Percentiles rank a stretch among this genome's conserved stretches.
These are phyloP conservation scores for Polypedilum pembai DNA, from an alignment of 1,140 invertebrate species.

Conservation along the genomic window DNA sequence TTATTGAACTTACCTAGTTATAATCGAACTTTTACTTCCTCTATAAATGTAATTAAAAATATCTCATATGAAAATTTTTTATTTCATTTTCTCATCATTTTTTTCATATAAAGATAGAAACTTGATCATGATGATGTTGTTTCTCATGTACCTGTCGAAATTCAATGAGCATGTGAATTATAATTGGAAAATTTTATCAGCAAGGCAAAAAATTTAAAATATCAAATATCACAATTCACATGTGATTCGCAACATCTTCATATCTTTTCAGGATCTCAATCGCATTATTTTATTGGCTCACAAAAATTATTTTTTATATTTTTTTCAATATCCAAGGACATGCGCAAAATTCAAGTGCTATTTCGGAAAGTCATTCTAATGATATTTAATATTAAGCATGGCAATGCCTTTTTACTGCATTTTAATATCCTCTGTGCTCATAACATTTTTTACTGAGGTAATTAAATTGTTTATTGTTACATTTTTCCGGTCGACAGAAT, in stretches of 20 bases:
- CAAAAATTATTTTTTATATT: conserved; percentile 14
- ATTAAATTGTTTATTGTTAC: conserved; percentile 22
- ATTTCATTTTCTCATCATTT: no score
- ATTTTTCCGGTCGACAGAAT: neutral
- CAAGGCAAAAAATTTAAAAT: neutral
- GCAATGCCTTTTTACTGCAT: neutral
- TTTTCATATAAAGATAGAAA: no score
- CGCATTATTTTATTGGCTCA: conserved; percentile 18
- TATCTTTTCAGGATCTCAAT: neutral
- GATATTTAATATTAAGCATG: neutral
- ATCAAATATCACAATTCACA: conserved; percentile 1
- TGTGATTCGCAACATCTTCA: neutral
- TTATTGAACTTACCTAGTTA: no score
- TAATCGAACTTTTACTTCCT: no score
- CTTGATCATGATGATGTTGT: no score
- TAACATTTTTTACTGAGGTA: conserved; percentile 19
- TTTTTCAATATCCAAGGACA: neutral
- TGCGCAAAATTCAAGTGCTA: neutral
- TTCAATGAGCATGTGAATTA: neutral
- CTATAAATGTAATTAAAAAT: no score
- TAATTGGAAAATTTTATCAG: neutral
- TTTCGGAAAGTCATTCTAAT: neutral
- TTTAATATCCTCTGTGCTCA: conserved; percentile 6
- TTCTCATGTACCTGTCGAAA: no score
- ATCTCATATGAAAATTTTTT: no score